Evolutionary conservation across 2,888 invertebrate genomes (phyloP).

Genomic region (Syrphus vitripennis): DNA sequence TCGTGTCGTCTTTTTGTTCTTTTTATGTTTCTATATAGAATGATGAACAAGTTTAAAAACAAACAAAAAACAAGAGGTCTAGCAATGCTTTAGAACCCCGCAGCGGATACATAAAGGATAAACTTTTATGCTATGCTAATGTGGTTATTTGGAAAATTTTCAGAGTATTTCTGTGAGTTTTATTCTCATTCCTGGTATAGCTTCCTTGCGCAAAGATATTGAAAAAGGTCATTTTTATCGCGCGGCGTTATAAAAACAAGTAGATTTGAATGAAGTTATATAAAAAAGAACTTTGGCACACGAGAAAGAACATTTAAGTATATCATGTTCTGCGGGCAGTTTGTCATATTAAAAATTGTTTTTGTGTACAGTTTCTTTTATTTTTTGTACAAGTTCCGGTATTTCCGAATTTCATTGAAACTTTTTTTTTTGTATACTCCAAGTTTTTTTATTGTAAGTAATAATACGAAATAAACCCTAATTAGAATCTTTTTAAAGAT

Average conservation of each 20-base stretch:
- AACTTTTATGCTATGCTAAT: conserved; percentile 67
- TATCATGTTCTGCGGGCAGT: background rate
- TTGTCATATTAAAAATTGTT: background rate
- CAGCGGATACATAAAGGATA: conserved; percentile 46
- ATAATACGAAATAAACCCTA: no score
- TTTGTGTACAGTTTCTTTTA: background rate
- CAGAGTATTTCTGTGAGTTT: conserved; percentile 9
- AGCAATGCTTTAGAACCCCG: conserved; percentile 15
- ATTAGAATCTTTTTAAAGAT: no score
- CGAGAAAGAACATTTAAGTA: no score
- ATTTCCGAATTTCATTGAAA: background rate
- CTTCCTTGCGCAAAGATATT: conserved; percentile 32
- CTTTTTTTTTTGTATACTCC: background rate
- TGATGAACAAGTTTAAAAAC: conserved; percentile 12
- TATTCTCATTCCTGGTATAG: background rate
- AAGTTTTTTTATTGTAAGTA: background rate
- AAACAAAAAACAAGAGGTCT: background rate
- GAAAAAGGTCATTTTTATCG: conserved; percentile 64
- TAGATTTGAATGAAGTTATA: background rate
- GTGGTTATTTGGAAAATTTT: conserved; percentile 60
- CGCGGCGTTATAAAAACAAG: conserved; percentile 18
- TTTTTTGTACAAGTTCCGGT: background rate
- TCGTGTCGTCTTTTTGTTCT: background rate
- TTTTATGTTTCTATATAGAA: background rate
- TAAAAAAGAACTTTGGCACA: background rate